phyloP scores from a whole-genome alignment of 1,140 invertebrate species.

The Drosophila lowei region DNA sequence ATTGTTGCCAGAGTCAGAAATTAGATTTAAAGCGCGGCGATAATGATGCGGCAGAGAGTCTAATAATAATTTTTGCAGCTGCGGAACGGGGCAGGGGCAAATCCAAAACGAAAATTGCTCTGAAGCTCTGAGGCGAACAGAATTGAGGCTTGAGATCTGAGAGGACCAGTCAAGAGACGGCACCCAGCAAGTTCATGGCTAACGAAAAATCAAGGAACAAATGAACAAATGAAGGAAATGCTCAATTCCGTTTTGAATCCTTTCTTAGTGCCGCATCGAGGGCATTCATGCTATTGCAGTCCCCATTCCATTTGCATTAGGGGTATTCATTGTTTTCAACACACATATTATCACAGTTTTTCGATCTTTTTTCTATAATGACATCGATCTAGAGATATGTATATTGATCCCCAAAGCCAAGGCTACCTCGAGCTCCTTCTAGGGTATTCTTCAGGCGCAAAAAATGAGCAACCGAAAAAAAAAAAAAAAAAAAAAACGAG shows the following conservation, averaged over 20 bases:
- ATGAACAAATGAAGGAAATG: neutral
- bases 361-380: no score
- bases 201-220: neutral
- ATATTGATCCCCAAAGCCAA: no score
- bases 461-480: conserved; percentile 6
- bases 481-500: conserved; percentile 23
- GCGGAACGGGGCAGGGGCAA: conserved; percentile 33
- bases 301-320: no score
- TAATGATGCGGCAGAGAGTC: conserved; percentile 58
- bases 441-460: neutral
- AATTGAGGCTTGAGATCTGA: no score
- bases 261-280: neutral
- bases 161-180: no score
- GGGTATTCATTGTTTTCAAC: no score
- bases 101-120: conserved; percentile 64
- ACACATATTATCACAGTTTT: no score
- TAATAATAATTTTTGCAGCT: conserved; percentile 47
- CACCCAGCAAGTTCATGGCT: conserved; percentile 35
- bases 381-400: no score
- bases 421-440: no score
- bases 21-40: conserved; percentile 56
- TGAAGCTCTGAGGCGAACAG: conserved; percentile 16
- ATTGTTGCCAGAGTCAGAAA: conserved; percentile 49
- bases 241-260: no score
- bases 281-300: neutral